Conservation (phyloP, 30 jellyfish, hydroid and myxozoan genomes). For the Rhopilema esculentum region DNA sequence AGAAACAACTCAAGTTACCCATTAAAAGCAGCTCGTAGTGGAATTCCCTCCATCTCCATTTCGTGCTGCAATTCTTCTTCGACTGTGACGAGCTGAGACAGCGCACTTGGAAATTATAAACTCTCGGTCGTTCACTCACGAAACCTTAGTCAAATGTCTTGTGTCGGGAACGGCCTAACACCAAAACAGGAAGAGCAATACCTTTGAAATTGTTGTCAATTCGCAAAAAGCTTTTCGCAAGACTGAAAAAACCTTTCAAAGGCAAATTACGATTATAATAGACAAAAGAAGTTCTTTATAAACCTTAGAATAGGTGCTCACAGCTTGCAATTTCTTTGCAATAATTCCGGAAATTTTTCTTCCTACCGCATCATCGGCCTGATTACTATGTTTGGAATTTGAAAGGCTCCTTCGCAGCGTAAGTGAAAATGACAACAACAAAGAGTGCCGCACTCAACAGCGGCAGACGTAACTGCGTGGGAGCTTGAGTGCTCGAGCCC, state of each 20-base stretch:
- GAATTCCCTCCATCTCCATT: constrained; percentile 77
- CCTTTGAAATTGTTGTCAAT: not conserved
- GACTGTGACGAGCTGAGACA: not conserved
- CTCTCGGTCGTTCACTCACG: not conserved
- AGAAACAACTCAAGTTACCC: constrained; percentile 43
- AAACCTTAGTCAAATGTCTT: not conserved
- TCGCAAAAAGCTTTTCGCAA: not conserved
- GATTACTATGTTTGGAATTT: constrained; percentile 29
- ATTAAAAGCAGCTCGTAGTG: constrained; percentile 86
- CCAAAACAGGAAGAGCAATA: not conserved
- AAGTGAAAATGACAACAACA: not conserved
- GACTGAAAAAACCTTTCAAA: not conserved
- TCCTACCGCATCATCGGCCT: not conserved
- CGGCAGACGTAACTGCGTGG: too few relatives aligned
- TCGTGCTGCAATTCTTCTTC: not conserved
- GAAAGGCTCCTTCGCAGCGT: constrained; percentile 21
- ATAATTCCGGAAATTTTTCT: constrained; percentile 5
- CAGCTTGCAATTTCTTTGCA: not conserved
- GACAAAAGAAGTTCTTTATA: not conserved
- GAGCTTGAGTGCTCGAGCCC: too few relatives aligned
- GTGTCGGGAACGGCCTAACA: not conserved
- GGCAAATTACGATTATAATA: not conserved
- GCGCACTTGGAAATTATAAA: not conserved
- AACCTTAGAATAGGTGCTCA: too few relatives aligned
- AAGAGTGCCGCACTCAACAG: not conserved